Base-by-base conservation (phyloP, 2,797 vertebrate genomes). In the Cuculus canorus region DNA sequence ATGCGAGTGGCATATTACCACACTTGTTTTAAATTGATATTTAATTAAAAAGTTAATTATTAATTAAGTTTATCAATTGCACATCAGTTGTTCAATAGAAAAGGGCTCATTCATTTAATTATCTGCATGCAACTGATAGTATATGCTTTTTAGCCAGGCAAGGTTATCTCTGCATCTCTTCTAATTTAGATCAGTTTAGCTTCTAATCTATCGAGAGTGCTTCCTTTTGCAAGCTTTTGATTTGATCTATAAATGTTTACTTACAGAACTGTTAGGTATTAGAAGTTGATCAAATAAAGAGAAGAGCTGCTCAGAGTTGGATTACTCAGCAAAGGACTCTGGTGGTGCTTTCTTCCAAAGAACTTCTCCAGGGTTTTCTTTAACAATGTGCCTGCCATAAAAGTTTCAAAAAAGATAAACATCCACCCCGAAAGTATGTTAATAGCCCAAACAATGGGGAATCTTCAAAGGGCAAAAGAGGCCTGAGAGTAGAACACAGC, bases 1-100 rank as follows among this genome's bases (percentile, higher is more conserved):
- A 96, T 96, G 95, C 83, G 4, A 97, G 95, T 90, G 91, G 94
- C 97, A 93, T 96, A 97, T 97, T 97, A 96, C 96, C 94, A 97
- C 92, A 96, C 95, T 97, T 97, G 97, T 96, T 97, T 97, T 96
- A 97, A 98, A 98, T 97, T 98, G 97, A 97, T 97, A 98, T 97
- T 98, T 98, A 98, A 98, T 98, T 98, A 97, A 98, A 98, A 98
- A 98, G 96, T 98, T 98, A 98, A 98, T 98, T 98, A 98, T 98
- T 98, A 98, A 98, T 97, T 97, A 95, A 96, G 97, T 97, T 98
- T 98, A 98, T 98, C 97, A 96, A 98, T 97, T 82, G 88, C 95
- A 97, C 96, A 98, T 98, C 98, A 97, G 98, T 98, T 97, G 98
- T 98, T 98, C 98, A 97, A 96, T 97, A 97, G 97, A 98, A 98